Percentiles rank a stretch among this genome's conserved stretches.
Evolutionary conservation across 2,113 vertebrate genomes (phyloP).

Genomic region (Poecile atricapillus): DNA sequence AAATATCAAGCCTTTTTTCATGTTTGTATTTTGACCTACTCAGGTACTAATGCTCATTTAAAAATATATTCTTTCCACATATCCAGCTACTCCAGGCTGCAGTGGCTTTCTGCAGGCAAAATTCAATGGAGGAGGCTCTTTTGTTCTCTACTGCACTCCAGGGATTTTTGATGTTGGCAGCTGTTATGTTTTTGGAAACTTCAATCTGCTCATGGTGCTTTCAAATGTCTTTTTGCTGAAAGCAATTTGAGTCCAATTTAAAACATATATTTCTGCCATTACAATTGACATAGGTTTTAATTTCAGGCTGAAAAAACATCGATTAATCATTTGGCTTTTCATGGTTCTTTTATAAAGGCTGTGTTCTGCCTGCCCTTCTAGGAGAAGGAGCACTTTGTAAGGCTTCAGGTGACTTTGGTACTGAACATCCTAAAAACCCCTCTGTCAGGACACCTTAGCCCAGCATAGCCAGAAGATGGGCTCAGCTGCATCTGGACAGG

Average conservation of each 20-base stretch:
- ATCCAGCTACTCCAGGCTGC: not conserved
- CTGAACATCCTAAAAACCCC: not conserved
- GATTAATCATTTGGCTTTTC: not conserved
- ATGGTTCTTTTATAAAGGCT: not conserved
- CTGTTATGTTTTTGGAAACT: not conserved
- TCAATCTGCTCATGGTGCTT: not conserved
- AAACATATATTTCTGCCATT: not conserved
- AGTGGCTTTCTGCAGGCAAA: not conserved
- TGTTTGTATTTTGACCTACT: conserved; percentile 30
- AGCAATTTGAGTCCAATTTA: not conserved
- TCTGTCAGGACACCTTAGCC: not conserved
- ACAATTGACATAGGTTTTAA: conserved; percentile 7
- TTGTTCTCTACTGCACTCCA: not conserved
- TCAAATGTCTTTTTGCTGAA: conserved; percentile 18
- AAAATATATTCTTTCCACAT: conserved; percentile 25
- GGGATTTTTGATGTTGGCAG: not conserved
- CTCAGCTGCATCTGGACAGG: not conserved
- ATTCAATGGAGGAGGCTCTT: not conserved
- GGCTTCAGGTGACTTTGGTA: not conserved
- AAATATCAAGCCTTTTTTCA: not conserved
- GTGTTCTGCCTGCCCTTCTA: not conserved
- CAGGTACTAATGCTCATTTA: conserved; percentile 9
- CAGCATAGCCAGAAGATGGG: not conserved
- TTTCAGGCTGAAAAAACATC: not conserved
- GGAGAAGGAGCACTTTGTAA: not conserved